Conservation (phyloP, 2,113 vertebrate genomes). For the Xyrauchen texanus region DNA sequence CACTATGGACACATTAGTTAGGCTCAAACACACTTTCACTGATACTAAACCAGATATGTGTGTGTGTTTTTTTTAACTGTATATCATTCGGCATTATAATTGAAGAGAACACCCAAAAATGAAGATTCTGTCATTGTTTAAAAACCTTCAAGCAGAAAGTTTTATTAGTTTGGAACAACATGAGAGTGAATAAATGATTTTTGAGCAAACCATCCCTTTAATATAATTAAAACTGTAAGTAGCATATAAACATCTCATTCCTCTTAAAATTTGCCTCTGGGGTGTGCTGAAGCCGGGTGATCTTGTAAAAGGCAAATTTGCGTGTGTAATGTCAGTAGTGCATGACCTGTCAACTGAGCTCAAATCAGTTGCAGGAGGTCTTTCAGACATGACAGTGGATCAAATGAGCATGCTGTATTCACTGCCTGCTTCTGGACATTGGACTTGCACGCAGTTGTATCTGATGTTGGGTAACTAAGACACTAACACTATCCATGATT, state of each 20-base stretch:
- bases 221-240: too few relatives aligned
- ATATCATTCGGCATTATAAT: too few relatives aligned
- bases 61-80: too few relatives aligned
- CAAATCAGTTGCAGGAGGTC: slow-evolving; percentile 4
- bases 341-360: neutral
- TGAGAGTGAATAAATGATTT: too few relatives aligned
- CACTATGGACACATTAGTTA: too few relatives aligned
- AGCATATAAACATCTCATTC: neutral
- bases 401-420: slow-evolving; percentile 26
- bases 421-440: slow-evolving; percentile 25
- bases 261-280: neutral
- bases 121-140: too few relatives aligned
- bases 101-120: too few relatives aligned
- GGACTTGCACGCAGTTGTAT: slow-evolving; percentile 5
- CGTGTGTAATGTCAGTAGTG: neutral
- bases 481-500: neutral
- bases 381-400: neutral
- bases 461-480: slow-evolving; percentile 36
- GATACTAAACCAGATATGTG: too few relatives aligned
- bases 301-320: neutral
- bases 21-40: too few relatives aligned
- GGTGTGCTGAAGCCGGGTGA: neutral
- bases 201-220: too few relatives aligned
- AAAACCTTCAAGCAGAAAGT: too few relatives aligned
- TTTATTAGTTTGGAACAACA: too few relatives aligned